These are phyloP conservation scores for Adrianichthys oophorus DNA, from an alignment of 2,797 vertebrate species.

Conservation along the genomic window DNA sequence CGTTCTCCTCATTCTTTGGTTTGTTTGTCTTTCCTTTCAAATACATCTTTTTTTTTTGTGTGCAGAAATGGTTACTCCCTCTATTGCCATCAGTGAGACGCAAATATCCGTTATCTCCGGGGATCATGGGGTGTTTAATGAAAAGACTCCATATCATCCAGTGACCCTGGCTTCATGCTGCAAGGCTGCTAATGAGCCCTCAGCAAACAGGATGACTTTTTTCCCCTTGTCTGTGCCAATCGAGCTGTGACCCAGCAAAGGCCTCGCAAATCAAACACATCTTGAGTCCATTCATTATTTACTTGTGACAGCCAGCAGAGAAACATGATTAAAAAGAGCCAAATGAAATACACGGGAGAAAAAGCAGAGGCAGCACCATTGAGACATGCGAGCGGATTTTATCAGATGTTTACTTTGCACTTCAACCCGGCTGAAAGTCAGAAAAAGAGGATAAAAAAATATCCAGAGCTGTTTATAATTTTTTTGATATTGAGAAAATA, in stretches of 20 bases:
- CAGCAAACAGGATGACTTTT: slow-evolving; percentile 48
- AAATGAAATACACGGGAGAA: slow-evolving; percentile 44
- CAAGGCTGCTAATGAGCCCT: slow-evolving; percentile 66
- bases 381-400: slow-evolving; percentile 38
- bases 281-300: slow-evolving; percentile 70
- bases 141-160: slow-evolving; percentile 49
- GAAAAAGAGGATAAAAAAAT: slow-evolving; percentile 21
- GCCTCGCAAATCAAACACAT: slow-evolving; percentile 68
- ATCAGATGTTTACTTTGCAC: slow-evolving; percentile 50
- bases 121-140: slow-evolving; percentile 64
- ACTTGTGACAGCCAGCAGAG: slow-evolving; percentile 61
- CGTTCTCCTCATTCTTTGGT: slow-evolving; percentile 26
- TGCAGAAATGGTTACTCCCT: slow-evolving; percentile 51
- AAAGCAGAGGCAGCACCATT: slow-evolving; percentile 15
- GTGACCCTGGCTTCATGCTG: slow-evolving; percentile 50
- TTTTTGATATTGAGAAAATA: slow-evolving; percentile 8
- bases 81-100: slow-evolving; percentile 39
- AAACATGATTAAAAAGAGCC: slow-evolving; percentile 65
- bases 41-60: slow-evolving; percentile 61
- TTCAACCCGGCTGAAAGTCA: slow-evolving; percentile 58
- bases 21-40: slow-evolving; percentile 30
- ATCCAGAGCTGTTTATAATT: slow-evolving; percentile 27
- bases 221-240: slow-evolving; percentile 49
- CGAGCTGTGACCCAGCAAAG: slow-evolving; percentile 67
- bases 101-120: slow-evolving; percentile 57